These are phyloP conservation scores for Limnephilus lunatus DNA, from an alignment of 2,888 invertebrate species.

Conservation along the genomic window DNA sequence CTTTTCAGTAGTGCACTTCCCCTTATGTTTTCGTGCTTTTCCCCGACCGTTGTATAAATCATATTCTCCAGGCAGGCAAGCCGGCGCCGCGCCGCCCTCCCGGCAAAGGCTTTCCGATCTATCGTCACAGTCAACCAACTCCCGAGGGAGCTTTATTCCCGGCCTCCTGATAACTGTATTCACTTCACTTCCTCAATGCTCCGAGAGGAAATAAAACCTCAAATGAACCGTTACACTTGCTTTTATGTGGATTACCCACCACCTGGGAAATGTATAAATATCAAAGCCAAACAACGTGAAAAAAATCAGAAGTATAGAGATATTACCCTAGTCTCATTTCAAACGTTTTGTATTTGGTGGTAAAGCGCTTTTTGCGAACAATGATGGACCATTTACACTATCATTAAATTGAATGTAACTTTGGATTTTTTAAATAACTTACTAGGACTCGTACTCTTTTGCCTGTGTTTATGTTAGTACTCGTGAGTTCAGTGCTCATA, in stretches of 20 bases:
- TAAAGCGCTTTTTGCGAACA: not conserved
- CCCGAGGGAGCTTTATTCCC: not conserved
- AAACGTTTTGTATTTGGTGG: not conserved
- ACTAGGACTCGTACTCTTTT: no score
- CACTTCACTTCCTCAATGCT: not conserved
- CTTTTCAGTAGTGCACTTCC: not conserved
- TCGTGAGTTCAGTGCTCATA: no score
- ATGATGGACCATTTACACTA: not conserved
- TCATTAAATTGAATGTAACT: not conserved
- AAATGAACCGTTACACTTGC: not conserved
- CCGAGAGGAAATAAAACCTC: not conserved
- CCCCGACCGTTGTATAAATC: not conserved
- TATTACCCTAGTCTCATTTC: not conserved
- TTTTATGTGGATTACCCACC: not conserved
- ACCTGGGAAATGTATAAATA: not conserved
- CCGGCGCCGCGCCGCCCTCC: not conserved
- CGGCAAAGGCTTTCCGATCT: not conserved
- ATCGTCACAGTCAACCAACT: not conserved
- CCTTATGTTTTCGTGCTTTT: not conserved
- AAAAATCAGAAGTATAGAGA: no score
- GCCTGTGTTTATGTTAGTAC: no score
- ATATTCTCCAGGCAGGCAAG: not conserved
- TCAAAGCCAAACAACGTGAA: not conserved
- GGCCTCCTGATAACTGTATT: not conserved
- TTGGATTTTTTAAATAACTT: not conserved